Evolutionary conservation across 2,888 invertebrate genomes (phyloP), one percentile per base, ranked within the genome.

Genomic region (Tinea semifulvella): DNA sequence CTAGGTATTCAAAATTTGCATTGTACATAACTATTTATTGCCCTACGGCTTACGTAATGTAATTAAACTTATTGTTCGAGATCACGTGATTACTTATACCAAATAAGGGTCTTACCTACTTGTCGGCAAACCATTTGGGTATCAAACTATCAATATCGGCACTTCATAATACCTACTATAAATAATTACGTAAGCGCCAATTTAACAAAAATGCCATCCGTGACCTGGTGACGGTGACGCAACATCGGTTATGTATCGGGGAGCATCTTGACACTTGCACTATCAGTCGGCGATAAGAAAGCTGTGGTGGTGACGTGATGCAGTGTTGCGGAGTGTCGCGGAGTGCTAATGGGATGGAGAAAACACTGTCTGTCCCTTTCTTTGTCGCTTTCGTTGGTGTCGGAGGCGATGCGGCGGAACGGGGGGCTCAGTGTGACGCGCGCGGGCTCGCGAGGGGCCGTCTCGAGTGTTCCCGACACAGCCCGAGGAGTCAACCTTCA

Each of bases 281-380:
- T 55, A 59, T 59, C 56, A 56, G 53, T 53, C 19, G 42, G 38
- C 57, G 60, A 63, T 65, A 68, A 63, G 68, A 71, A 70, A 77
- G 67, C 62, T 31, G 61, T 54, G 68, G 68, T 68, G 66, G 56
- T 60, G 57, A 51, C 49, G 56, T 48, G 67, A 63, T 61, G 63
- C 63, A 75, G 65, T 65, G 68, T 68, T n/a, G n/a, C n/a, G n/a
- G n/a, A n/a, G n/a, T n/a, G n/a, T n/a, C n/a, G n/a, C n/a, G n/a
- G n/a, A n/a, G n/a, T n/a, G n/a, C n/a, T n/a, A n/a, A n/a, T n/a
- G n/a, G n/a, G n/a, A n/a, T n/a, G n/a, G 70, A 73, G 68, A 73
- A 74, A 71, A 70, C 66, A 65, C 55, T 61, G 51, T 60, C 62
- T 60, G 73, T 79, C 79, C 69, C 71, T 69, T 69, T 79, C 76